Base-by-base conservation (phyloP, 2,113 vertebrate species). In the Saimiri boliviensis region DNA sequence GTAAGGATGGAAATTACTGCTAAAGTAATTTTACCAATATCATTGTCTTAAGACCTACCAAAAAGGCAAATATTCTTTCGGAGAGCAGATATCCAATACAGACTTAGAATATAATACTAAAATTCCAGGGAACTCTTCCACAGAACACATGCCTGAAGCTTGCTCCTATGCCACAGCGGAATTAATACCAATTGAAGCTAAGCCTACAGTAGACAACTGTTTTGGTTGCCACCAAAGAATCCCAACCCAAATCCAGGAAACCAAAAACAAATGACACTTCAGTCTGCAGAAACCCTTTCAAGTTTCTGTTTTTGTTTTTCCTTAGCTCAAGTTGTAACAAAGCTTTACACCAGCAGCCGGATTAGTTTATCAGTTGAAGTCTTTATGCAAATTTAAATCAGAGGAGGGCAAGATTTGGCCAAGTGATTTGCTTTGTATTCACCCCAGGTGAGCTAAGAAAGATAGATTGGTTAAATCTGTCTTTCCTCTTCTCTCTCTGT, bases 1-100 rank as follows among this genome's bases (percentile, higher is more conserved):
- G 99, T 97, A 99, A 99, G 98, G 99, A 99, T 0, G 99, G 99
- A 66, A 99, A 99, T 0, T 99, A 99, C 98, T 99, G 99, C 98
- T 99, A 99, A 96, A 99, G 99, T 98, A 99, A 99, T 98, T 99
- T 99, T 47, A 99, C 99, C 96, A 99, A 99, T 27, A 99, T 99
- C 97, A 99, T 99, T 60, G 99, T 99, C 95, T 99, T 99, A 96
- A 99, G 99, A 97, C 99, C 99, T 77, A 99, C 99, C 0, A 99
- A 99, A 98, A 99, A 99, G 98, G 99, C 99, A 94, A 99, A 99
- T 99, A 99, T 99, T 97, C 99, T 99, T 95, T 99, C 99, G 68
- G 99, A 99, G 96, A 98, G 99, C 98, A 99, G 99, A 89, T 99
- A 99, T 4, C 98, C 99, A 98, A 99, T 99, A 99, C 99, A 98